phyloP scores from a whole-genome alignment of 2,888 invertebrate species.

The Macropis europaea region DNA sequence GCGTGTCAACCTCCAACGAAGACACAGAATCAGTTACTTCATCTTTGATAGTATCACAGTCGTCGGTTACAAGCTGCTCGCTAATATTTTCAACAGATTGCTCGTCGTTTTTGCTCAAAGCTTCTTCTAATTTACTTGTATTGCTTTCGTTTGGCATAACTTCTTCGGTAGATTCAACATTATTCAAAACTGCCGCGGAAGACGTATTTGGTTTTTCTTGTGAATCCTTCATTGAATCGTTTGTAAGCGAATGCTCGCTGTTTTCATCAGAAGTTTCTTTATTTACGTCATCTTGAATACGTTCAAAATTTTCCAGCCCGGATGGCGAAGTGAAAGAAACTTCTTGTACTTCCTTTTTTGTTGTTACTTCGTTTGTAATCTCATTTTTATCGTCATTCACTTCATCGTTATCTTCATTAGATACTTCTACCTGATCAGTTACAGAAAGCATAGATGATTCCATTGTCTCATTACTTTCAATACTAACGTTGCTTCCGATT shows the following conservation, averaged over 20 bases:
- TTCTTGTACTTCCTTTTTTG: neutral
- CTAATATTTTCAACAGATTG: conserved; percentile 1
- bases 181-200: conserved; percentile 22
- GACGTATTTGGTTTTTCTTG: conserved; percentile 10
- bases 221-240: neutral
- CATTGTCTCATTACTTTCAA: neutral
- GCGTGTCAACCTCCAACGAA: conserved; percentile 18
- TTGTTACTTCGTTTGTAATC: neutral
- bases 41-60: conserved; percentile 45
- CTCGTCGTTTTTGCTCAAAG: conserved; percentile 14
- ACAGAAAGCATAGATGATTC: neutral
- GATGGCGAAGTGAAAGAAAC: neutral
- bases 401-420: neutral
- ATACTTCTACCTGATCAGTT: neutral
- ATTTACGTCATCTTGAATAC: conserved; percentile 5
- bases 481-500: conserved; percentile 1
- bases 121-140: neutral
- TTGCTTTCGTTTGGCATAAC: conserved; percentile 7
- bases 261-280: neutral
- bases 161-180: neutral
- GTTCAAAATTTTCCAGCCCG: neutral
- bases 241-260: neutral
- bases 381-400: conserved; percentile 9
- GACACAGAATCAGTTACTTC: conserved; percentile 6
- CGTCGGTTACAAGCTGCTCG: conserved; percentile 18